phyloP scores from a whole-genome alignment of 2,888 invertebrate genomes.

The Watsonalla binaria region DNA sequence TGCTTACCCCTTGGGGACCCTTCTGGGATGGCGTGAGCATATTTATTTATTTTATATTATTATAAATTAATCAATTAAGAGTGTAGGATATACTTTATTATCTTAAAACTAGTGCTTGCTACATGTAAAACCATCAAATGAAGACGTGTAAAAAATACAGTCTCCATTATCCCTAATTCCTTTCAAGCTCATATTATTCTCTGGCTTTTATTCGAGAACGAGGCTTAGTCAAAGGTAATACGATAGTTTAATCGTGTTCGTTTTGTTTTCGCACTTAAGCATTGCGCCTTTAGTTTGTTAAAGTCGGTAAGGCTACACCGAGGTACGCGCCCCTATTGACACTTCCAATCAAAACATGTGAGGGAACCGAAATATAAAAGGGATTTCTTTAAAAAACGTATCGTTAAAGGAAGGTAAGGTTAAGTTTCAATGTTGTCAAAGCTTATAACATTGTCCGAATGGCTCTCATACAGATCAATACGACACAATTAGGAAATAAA shows the following conservation, averaged over 20 bases:
- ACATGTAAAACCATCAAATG: no score
- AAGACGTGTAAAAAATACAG: constrained; percentile 13
- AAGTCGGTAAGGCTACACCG: constrained; percentile 64
- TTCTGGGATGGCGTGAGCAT: no score
- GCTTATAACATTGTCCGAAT: not conserved
- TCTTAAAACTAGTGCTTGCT: no score
- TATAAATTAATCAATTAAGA: no score
- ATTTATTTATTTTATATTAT: no score
- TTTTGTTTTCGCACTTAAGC: constrained; percentile 75
- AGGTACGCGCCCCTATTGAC: constrained; percentile 72
- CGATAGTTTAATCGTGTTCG: constrained; percentile 63
- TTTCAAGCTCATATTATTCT: constrained; percentile 32
- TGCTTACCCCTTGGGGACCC: no score
- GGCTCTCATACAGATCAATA: no score
- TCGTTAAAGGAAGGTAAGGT: not conserved
- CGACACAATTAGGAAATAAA: no score
- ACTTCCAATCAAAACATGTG: constrained; percentile 72
- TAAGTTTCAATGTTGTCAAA: not conserved
- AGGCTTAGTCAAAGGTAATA: constrained; percentile 70
- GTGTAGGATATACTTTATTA: no score
- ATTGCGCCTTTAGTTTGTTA: constrained; percentile 70
- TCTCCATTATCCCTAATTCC: constrained; percentile 30
- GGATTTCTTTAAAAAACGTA: constrained; percentile 1
- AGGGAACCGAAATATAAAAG: constrained; percentile 30
- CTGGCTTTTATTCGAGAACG: constrained; percentile 61